A percentile compares a stretch with the other conserved stretches of the same genome.
Evolutionary conservation across 2,113 vertebrate genomes (phyloP).

Genomic region (Macquaria australasica): DNA sequence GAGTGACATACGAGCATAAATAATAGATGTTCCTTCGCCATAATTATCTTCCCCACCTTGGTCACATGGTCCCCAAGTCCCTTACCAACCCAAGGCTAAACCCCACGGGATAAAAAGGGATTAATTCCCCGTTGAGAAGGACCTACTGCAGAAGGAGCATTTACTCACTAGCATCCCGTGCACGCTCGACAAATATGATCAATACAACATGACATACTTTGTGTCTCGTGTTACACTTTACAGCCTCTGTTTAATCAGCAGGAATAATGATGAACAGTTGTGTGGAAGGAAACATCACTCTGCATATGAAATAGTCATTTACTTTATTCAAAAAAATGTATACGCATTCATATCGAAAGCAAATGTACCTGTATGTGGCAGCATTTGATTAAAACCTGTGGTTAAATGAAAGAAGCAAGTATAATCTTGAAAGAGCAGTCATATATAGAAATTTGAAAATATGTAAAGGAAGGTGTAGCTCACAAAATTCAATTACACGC

Average conservation of each 20-base stretch:
- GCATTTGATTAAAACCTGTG: not conserved
- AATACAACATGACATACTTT: constrained; percentile 66
- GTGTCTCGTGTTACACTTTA: constrained; percentile 58
- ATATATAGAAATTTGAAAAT: not conserved
- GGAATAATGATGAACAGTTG: constrained; percentile 14
- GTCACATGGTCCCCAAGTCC: constrained; percentile 58
- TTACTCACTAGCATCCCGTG: constrained; percentile 48
- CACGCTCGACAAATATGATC: constrained; percentile 46
- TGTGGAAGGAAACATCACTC: not conserved
- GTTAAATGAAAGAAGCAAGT: not conserved
- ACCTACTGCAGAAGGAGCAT: constrained; percentile 46
- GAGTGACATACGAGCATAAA: constrained; percentile 71
- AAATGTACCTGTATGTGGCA: not conserved
- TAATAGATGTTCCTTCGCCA: constrained; percentile 75
- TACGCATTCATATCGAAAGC: not conserved
- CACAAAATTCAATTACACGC: not conserved
- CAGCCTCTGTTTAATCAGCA: constrained; percentile 43
- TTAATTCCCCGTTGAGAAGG: constrained; percentile 59
- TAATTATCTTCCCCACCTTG: constrained; percentile 74
- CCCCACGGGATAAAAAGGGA: constrained; percentile 41
- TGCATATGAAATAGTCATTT: not conserved
- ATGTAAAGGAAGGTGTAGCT: not conserved
- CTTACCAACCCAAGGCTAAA: constrained; percentile 39
- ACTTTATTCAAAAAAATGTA: too few species aligned
- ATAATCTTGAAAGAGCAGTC: not conserved